Base-by-base conservation (phyloP, 2,888 invertebrate species). In the Amaurobius ferox region DNA sequence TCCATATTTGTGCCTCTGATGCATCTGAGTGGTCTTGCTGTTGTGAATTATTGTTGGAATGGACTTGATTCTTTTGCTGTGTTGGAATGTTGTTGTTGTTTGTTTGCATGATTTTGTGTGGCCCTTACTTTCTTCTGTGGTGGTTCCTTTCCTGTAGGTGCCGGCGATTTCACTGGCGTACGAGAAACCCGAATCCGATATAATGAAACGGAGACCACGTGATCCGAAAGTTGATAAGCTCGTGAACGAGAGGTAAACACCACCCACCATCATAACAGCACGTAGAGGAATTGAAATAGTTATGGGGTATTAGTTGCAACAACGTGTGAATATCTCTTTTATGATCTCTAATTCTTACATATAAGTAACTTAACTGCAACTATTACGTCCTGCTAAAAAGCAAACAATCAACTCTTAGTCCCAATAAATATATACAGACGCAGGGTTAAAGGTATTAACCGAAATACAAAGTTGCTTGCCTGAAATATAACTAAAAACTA, bases 161-260 rank as follows among this genome's bases (percentile, higher is more conserved):
- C 93, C 93, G 40, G 93, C 93, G 88, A 93, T 93, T 89, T 93
- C 93, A 39, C 91, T 93, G 80, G 93, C 93, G 83, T 93, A 93
- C 90, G 93, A 93, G 91, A 91, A 92, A 88, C 92, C 93, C 70
- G 92, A 92, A 89, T 91, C 90, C 61, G 92, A 92, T 89, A 93
- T 92, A 89, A 92, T 92, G 92, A 92, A 92, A 89, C 89, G 92
- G 79, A 89, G 90, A 87, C 92, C 92, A 29, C 90, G 92, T 88
- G 91, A 92, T 89, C 92, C 92, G 7, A 73, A 90, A 78, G 90
- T 90, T 72, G 93, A 93, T 89, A 92, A 93, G 89, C 91, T 93
- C 78, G 93, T 93, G 64, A 93, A 92, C 89, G 91, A 90, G 81
- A 90, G 90, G 90, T 90, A 88, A 88, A 74, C 83, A 77, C 70